Base-by-base conservation (phyloP, 2,113 vertebrate species). In the Campylomormyrus tamandua region DNA sequence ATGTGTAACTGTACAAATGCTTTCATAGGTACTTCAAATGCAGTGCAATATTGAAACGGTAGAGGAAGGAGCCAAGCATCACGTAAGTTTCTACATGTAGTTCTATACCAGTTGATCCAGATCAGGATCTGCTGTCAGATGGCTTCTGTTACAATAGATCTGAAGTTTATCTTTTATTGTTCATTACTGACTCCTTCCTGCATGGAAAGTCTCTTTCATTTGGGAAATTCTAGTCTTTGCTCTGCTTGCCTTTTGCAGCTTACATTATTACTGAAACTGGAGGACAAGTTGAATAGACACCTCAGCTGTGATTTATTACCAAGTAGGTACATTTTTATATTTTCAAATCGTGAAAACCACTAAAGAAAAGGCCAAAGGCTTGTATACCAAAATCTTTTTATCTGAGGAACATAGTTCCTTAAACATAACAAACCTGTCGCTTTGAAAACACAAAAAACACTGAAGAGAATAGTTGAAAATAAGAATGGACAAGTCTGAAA, bases 1-100 rank as follows among this genome's bases (percentile, higher is more conserved):
- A 80, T 80, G 39, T 80, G 35, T 70, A 80, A 39, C 15, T 77
- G 10, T 31, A 77, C 13, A 13, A 35, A 35, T 2, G 9, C 19
- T 89, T 3, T 90, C 90, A 0, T 93, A 99, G 98, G 98, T 99
- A 89, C 97, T 99, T 87, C 96, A 98, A 94, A 99, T 99, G 98
- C 98, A 99, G 93, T 99, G 98, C 92, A 99, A 99, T 94, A 99
- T 99, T 0, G 98, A 99, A 93, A 97, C 98, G 0, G 98, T 99
- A 27, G 98, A 99, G 39, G 98, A 99, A 91, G 98, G 98, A 0
- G 95, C 97, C 42, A 99, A 97, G 92, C 98, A 99, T 92, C 98
- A 99, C 0, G 98, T 99, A 94, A 58, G 97, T 94, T 89, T 84
- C 31, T 46, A 19, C 27, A 87, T 17, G 62, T 24, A 85, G 10